phyloP scores from a whole-genome alignment of 2,797 vertebrate species.

The Pseudomugil tenellus region DNA sequence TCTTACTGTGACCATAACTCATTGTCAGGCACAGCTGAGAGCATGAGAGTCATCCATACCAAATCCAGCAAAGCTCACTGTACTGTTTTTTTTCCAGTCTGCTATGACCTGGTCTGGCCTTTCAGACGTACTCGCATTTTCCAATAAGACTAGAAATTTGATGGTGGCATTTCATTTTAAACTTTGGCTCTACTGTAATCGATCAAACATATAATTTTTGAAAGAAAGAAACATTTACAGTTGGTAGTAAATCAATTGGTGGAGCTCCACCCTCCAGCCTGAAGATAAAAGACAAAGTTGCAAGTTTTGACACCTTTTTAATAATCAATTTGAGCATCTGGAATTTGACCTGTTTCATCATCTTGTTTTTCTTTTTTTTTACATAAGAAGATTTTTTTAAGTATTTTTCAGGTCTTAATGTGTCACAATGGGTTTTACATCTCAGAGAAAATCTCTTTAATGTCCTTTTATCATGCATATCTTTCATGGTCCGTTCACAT shows the following conservation, averaged over 20 bases:
- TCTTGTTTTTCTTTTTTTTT: not conserved
- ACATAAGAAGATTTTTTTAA: not conserved
- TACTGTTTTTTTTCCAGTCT: slow-evolving; percentile 25
- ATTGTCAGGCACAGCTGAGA: slow-evolving; percentile 75
- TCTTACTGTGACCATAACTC: slow-evolving; percentile 67
- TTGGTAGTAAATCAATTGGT: slow-evolving; percentile 24
- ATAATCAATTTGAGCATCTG: not conserved
- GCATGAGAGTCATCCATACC: slow-evolving; percentile 66
- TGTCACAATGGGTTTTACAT: not conserved
- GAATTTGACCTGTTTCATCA: not conserved
- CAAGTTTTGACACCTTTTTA: not conserved
- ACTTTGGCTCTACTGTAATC: slow-evolving; percentile 43
- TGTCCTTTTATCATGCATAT: not conserved
- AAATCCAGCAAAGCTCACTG: slow-evolving; percentile 67
- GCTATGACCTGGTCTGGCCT: slow-evolving; percentile 69
- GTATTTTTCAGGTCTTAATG: not conserved
- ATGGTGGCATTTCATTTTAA: slow-evolving; percentile 10
- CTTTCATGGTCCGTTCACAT: not conserved
- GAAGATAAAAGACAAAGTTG: not conserved
- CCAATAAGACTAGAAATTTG: slow-evolving; percentile 31
- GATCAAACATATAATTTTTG: slow-evolving; percentile 44
- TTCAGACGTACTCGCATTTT: slow-evolving; percentile 48
- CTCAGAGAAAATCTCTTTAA: slow-evolving; percentile 2
- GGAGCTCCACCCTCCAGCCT: slow-evolving; percentile 12
- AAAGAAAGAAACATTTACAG: slow-evolving; percentile 35